These are phyloP conservation scores for Gastrophryne carolinensis DNA, from an alignment of 2,797 vertebrate genomes.

Conservation along the genomic window DNA sequence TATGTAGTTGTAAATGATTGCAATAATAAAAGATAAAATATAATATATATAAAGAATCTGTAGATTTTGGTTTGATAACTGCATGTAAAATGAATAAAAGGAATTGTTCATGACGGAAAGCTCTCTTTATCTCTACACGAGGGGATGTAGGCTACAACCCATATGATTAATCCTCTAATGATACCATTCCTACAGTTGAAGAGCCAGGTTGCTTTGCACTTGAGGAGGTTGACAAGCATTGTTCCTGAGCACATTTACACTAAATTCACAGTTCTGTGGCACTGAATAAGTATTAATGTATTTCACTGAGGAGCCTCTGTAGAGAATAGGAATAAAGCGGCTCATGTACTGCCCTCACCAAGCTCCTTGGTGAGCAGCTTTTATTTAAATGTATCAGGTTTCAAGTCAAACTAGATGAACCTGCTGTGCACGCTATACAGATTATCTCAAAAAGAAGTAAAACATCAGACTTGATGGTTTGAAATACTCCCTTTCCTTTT, in stretches of 20 bases:
- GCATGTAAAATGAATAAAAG: background rate
- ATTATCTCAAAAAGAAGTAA: constrained; percentile 25
- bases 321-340: constrained; percentile 25
- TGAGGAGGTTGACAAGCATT: background rate
- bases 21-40: too few relatives aligned
- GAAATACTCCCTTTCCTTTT: background rate
- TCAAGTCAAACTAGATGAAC: constrained; percentile 22
- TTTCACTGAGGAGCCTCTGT: constrained; percentile 22
- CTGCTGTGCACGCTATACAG: constrained; percentile 41
- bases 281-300: constrained; percentile 26
- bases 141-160: constrained; percentile 1
- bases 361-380: constrained; percentile 31
- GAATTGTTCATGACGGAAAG: background rate
- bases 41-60: background rate
- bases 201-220: background rate
- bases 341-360: constrained; percentile 23
- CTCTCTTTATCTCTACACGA: background rate
- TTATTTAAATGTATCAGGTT: constrained; percentile 19
- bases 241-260: constrained; percentile 7
- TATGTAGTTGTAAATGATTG: too few relatives aligned
- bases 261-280: constrained; percentile 8
- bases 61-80: background rate
- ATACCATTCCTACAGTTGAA: background rate
- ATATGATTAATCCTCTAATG: background rate
- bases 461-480: constrained; percentile 12